Evolutionary conservation across 2,888 invertebrate genomes (phyloP).

Genomic region (Drosophila limbata): DNA sequence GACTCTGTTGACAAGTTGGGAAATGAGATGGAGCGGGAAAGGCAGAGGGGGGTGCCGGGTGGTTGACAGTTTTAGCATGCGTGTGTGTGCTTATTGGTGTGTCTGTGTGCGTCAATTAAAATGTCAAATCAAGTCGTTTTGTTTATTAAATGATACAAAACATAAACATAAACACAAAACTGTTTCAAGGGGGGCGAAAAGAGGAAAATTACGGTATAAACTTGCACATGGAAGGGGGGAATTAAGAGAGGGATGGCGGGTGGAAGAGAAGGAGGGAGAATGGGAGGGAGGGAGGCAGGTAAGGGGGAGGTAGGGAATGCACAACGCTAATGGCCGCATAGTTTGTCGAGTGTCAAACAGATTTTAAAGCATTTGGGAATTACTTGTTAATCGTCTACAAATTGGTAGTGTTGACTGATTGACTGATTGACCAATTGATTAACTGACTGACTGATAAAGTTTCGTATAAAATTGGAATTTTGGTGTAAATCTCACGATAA

Average conservation of each 20-base stretch:
- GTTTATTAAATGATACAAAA: conserved; percentile 74
- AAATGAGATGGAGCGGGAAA: background rate
- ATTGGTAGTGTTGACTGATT: conserved; percentile 51
- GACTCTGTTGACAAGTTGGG: conserved; percentile 45
- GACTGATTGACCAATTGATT: conserved; percentile 32
- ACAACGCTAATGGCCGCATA: conserved; percentile 40
- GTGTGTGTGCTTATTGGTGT: background rate
- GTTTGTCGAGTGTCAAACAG: conserved; percentile 45
- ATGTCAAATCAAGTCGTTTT: conserved; percentile 78
- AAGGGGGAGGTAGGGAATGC: background rate
- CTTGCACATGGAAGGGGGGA: background rate
- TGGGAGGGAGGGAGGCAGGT: background rate
- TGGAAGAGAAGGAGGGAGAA: no score
- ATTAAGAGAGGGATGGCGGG: background rate
- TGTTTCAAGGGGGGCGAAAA: background rate
- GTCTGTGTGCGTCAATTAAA: conserved; percentile 71
- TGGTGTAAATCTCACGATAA: background rate
- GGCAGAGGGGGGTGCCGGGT: background rate
- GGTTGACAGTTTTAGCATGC: background rate
- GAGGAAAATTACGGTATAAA: no score
- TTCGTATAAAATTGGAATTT: background rate
- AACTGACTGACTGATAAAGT: conserved; percentile 18
- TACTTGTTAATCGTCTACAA: conserved; percentile 50
- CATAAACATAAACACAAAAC: conserved; percentile 32
- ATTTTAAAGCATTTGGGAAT: conserved; percentile 37